Base-by-base conservation (phyloP, 2,113 vertebrate genomes). In the Danionella cerebrum region DNA sequence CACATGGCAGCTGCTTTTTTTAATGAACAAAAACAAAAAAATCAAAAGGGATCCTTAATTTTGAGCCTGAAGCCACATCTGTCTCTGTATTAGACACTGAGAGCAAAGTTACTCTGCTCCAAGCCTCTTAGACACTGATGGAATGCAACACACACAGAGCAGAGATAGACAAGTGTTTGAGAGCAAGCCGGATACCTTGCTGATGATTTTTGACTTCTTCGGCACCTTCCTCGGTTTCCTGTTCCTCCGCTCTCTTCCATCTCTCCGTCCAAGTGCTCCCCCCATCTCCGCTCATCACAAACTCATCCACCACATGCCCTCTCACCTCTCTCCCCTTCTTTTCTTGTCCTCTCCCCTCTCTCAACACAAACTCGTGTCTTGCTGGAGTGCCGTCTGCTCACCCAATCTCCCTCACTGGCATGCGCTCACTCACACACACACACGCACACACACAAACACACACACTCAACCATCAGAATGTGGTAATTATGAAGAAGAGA, bases 191-290 rank as follows among this genome's bases (percentile, higher is more conserved):
- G 76, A 78, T 90, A 90, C 89, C 89, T 90, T 89, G 84, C 87
- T 88, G 83, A 86, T 88, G 82, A 85, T 82, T 79, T 83, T 89
- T 78, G 83, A 80, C 81, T 85, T 86, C 76, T 70, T 83, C 76
- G 78, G 70, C 79, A 79, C 78, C 71, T 70, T 70, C 72, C 77
- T 77, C 48, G 57, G 36, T 67, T 79, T 84, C 76, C 71, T 85
- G 67, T 76, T 78, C 71, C 69, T 81, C 73, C 80, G 86, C 50
- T 85, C 82, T 58, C 71, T 71, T 54, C 75, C 74, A 76, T 85
- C 79, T 83, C 79, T 84, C 82, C 81, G 85, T 79, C 86, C 84
- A 71, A 89, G 83, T 75, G 81, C 72, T 57, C 87, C 88, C 77
- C 89, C 89, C 89, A 90, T 90, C 78, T 85, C 62, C 78, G 52